Evolutionary conservation across 2,888 invertebrate species (phyloP).

Genomic region (Coelinius sp.): DNA sequence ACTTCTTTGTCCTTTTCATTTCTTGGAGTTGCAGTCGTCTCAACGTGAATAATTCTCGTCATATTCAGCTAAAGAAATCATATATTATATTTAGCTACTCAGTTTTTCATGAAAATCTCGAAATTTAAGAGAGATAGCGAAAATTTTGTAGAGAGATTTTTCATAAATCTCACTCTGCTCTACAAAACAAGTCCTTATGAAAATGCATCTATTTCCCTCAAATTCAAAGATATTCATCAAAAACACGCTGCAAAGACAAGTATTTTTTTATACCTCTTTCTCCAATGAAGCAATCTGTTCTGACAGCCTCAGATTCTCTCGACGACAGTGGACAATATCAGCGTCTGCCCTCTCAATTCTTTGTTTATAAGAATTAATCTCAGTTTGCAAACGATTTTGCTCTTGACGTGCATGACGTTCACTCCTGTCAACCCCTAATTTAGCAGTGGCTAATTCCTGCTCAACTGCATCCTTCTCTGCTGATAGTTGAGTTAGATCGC

Average conservation of each 20-base stretch:
- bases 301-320: slow-evolving; percentile 83
- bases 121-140: no score
- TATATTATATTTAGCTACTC: background rate
- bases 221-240: no score
- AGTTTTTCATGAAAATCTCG: no score
- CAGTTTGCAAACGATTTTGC: slow-evolving; percentile 81
- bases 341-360: slow-evolving; percentile 85
- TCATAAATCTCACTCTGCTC: no score
- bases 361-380: slow-evolving; percentile 76
- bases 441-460: slow-evolving; percentile 82
- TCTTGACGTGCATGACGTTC: slow-evolving; percentile 86
- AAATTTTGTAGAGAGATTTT: no score
- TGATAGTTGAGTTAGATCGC: slow-evolving; percentile 82
- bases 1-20: slow-evolving; percentile 77
- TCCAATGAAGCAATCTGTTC: slow-evolving; percentile 86
- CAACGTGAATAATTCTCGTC: slow-evolving; percentile 61
- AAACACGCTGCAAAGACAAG: no score
- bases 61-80: slow-evolving; percentile 62
- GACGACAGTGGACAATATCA: slow-evolving; percentile 83
- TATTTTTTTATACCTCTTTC: slow-evolving; percentile 80
- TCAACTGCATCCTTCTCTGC: slow-evolving; percentile 86
- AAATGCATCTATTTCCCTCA: no score
- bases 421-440: slow-evolving; percentile 76
- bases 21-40: slow-evolving; percentile 48
- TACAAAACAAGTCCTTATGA: no score